Conservation (phyloP, 2,888 invertebrate species). For the Netelia fuscicornis region DNA sequence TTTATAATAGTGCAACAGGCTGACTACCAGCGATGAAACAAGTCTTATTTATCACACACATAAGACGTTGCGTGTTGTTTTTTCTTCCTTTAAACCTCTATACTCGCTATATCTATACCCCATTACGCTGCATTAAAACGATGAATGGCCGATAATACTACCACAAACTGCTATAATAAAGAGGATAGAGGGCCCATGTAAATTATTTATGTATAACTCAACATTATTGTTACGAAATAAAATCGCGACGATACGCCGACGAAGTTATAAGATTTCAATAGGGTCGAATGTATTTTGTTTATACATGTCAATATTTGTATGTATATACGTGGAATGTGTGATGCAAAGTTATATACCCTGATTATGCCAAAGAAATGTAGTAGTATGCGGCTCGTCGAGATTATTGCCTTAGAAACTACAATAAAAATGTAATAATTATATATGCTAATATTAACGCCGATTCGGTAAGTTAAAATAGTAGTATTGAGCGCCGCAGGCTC, state of each 20-base stretch:
- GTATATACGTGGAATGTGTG: conserved; percentile 52
- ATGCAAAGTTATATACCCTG: conserved; percentile 47
- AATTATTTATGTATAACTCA: conserved; percentile 37
- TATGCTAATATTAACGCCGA: conserved; percentile 44
- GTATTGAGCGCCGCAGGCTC: conserved; percentile 16
- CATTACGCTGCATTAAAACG: conserved; percentile 60
- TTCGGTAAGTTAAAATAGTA: conserved; percentile 36
- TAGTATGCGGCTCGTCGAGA: conserved; percentile 41
- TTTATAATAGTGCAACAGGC: conserved; percentile 74
- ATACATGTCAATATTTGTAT: neutral
- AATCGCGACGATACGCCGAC: neutral
- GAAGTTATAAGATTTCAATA: neutral
- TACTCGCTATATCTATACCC: conserved; percentile 53
- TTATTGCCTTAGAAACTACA: conserved; percentile 46
- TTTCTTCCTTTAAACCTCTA: neutral
- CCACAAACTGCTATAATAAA: conserved; percentile 33
- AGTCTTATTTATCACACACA: conserved; percentile 70
- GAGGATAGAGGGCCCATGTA: conserved; percentile 18
- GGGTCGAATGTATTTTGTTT: neutral
- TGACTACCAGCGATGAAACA: conserved; percentile 70
- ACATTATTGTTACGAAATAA: conserved; percentile 6
- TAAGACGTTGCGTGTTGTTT: conserved; percentile 58
- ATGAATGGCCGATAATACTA: conserved; percentile 51
- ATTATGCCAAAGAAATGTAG: conserved; percentile 58
- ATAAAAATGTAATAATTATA: conserved; percentile 39